Base-by-base conservation (phyloP, 2,888 invertebrate genomes). In the Dendrolimus pini region DNA sequence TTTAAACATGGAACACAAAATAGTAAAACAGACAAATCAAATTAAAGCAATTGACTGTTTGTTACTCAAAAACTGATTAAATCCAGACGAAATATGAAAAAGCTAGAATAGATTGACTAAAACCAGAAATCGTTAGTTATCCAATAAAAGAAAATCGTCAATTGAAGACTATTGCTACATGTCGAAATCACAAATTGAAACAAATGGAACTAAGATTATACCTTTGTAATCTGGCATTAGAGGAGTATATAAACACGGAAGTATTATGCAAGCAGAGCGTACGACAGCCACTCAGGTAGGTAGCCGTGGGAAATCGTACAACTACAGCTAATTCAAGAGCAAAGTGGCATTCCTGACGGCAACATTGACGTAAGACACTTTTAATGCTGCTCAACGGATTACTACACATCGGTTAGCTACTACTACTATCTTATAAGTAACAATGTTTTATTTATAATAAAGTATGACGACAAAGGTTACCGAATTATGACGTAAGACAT, bases 281-380 rank as follows among this genome's bases (percentile, higher is more conserved):
- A 66, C 67, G 67, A 74, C 62, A 59, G 58, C 56, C 56, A 57
- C 59, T 60, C 60, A 60, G 60, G 58, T 62, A 68, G 64, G 62
- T 66, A 68, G 54, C 55, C 61, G 65, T 65, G 64, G 64, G 78
- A 82, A 80, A 68, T 65, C 78, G 56, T 73, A 77, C 65, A 71
- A 78, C 66, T 74, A 74, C 70, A 63, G 67, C 67, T 74, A 75
- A 71, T 76, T 65, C 70, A 59, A 30, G 69, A 62, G 59, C 67
- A 61, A 61, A 60, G 66, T 64, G 61, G 67, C 62, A 62, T 60
- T 61, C 56, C 60, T 69, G 63, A 66, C 66, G 61, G 60, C 61
- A 61, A 54, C 73, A 6, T 6, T 30, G 74, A 78, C 74, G 76
- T 64, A 65, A 74, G 18, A 62, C 58, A 58, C 47, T 47, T 47